These are phyloP conservation scores for Erithacus rubecula DNA, from an alignment of 2,797 vertebrate genomes.

Conservation along the genomic window DNA sequence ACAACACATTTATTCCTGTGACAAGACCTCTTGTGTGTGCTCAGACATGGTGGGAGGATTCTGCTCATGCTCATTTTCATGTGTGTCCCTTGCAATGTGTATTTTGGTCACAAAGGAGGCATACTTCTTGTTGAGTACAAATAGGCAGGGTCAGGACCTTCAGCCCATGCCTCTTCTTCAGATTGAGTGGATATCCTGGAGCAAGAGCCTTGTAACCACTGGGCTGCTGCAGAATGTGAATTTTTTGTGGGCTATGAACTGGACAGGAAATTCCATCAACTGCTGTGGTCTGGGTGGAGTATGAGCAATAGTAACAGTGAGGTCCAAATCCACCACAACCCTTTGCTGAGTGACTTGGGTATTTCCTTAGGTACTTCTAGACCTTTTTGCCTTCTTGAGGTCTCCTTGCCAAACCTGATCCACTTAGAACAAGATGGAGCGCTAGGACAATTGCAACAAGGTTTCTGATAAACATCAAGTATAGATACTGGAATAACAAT, in stretches of 20 bases:
- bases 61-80: neutral
- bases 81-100: neutral
- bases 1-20: neutral
- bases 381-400: neutral
- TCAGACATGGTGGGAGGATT: neutral
- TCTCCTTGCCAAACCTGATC: neutral
- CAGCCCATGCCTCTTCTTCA: neutral
- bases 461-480: neutral
- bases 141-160: neutral
- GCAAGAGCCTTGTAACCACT: neutral
- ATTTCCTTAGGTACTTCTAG: neutral
- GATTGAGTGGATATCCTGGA: neutral
- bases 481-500: neutral
- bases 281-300: neutral
- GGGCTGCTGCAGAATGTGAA: neutral
- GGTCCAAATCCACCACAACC: neutral
- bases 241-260: neutral
- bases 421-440: neutral
- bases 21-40: rapidly evolving
- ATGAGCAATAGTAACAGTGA: neutral
- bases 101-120: neutral
- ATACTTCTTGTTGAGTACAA: neutral
- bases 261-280: neutral
- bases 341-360: neutral
- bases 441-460: neutral